These are phyloP conservation scores for Drosophila pandora DNA, from an alignment of 1,140 invertebrate species.

Conservation along the genomic window DNA sequence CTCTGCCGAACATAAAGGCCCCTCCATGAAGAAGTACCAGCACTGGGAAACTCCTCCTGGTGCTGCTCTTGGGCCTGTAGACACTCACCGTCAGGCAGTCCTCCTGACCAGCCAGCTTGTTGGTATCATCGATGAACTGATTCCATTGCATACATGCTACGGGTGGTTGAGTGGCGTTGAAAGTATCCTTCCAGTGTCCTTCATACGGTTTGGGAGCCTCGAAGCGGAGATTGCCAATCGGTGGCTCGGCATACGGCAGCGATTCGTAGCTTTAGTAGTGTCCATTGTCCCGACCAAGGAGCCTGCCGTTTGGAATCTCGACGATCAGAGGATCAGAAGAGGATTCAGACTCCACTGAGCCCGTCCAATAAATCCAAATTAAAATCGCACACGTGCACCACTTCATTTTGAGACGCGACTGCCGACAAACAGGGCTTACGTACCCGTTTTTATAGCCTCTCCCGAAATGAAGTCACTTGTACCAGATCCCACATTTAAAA, in stretches of 20 bases:
- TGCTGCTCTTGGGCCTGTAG: slow-evolving; percentile 63
- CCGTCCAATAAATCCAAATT: background rate
- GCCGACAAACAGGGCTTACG: background rate
- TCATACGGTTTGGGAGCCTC: slow-evolving; percentile 49
- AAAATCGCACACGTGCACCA: background rate
- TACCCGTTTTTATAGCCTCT: slow-evolving; percentile 22
- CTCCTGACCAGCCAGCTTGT: slow-evolving; percentile 61
- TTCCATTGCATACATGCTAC: slow-evolving; percentile 63
- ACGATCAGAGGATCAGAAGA: slow-evolving; percentile 14
- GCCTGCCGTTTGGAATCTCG: slow-evolving; percentile 62
- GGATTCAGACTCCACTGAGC: no score
- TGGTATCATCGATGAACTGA: slow-evolving; percentile 35
- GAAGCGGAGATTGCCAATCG: slow-evolving; percentile 83
- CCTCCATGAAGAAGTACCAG: slow-evolving; percentile 85
- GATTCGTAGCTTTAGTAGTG: slow-evolving; percentile 84
- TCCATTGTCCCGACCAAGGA: slow-evolving; percentile 84
- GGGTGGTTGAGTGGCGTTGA: slow-evolving; percentile 43
- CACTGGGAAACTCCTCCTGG: slow-evolving; percentile 75
- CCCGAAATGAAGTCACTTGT: background rate
- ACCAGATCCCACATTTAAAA: background rate
- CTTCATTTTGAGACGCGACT: background rate
- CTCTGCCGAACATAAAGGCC: slow-evolving; percentile 84
- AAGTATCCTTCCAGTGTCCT: slow-evolving; percentile 34
- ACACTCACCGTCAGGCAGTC: slow-evolving; percentile 83
- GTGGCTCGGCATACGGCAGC: slow-evolving; percentile 84